These are phyloP conservation scores for Delphinus delphis DNA, from an alignment of 2,113 vertebrate genomes.

Conservation along the genomic window DNA sequence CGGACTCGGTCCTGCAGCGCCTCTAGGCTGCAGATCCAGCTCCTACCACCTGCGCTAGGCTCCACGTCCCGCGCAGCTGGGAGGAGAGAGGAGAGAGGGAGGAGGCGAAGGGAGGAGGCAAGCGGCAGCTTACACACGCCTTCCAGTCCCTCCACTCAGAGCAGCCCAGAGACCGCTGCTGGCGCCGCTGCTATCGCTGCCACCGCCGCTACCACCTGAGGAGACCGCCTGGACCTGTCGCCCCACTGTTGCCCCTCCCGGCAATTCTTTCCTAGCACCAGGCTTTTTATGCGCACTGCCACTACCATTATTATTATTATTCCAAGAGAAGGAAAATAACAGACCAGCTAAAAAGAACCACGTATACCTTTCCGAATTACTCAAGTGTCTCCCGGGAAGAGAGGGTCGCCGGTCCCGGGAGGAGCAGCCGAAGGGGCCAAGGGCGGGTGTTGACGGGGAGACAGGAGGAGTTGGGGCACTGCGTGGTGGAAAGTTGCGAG, in stretches of 20 bases:
- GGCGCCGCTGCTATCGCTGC: neutral
- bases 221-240: slow-evolving; percentile 32
- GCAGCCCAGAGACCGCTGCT: slow-evolving; percentile 33
- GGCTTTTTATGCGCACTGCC: neutral
- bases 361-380: slow-evolving; percentile 23
- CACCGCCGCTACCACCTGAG: slow-evolving; percentile 49
- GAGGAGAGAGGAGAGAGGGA: neutral
- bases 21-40: slow-evolving; percentile 82
- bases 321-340: slow-evolving; percentile 28
- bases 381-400: slow-evolving; percentile 26
- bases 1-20: slow-evolving; percentile 83
- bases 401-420: neutral
- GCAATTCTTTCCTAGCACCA: neutral
- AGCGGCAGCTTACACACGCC: slow-evolving; percentile 65
- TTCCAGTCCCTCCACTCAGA: slow-evolving; percentile 59
- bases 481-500: slow-evolving; percentile 66
- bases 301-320: neutral
- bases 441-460: neutral
- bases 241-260: neutral
- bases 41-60: slow-evolving; percentile 77
- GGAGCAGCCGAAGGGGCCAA: neutral
- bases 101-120: slow-evolving; percentile 40
- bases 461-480: slow-evolving; percentile 29
- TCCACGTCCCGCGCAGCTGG: neutral
- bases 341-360: neutral